Percentiles rank a stretch among this genome's conserved stretches.
Conservation (phyloP, 2,888 invertebrate genomes). For the Anaspis maculata region DNA sequence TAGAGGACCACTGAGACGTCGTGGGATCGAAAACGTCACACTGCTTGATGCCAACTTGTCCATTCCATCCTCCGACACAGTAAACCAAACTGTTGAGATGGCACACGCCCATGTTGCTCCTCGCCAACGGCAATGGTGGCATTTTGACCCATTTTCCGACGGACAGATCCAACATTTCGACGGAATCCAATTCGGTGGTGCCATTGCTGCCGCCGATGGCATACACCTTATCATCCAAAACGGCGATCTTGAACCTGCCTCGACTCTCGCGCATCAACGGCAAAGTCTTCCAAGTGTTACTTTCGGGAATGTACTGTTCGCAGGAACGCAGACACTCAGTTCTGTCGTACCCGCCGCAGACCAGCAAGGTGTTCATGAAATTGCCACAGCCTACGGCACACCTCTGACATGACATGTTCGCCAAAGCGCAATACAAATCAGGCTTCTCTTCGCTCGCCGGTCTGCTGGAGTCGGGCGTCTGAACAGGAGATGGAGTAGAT, state of each 20-base stretch:
- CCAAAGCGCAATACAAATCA: slow-evolving; percentile 49
- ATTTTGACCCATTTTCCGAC: slow-evolving; percentile 40
- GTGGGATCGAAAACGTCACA: slow-evolving; percentile 65
- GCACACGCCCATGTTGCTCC: slow-evolving; percentile 64
- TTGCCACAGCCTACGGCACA: slow-evolving; percentile 71
- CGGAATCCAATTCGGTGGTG: slow-evolving; percentile 66
- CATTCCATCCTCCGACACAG: slow-evolving; percentile 75
- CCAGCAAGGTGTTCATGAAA: slow-evolving; percentile 61
- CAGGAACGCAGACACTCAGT: slow-evolving; percentile 71
- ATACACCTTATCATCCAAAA: slow-evolving; percentile 59
- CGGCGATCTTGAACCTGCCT: slow-evolving; percentile 71
- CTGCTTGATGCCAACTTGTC: slow-evolving; percentile 58
- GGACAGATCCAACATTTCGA: slow-evolving; percentile 53
- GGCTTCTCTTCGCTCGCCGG: slow-evolving; percentile 45
- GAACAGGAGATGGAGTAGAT: slow-evolving; percentile 40
- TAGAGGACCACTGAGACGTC: slow-evolving; percentile 55
- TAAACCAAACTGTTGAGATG: slow-evolving; percentile 57
- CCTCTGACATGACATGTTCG: slow-evolving; percentile 58
- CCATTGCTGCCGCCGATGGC: slow-evolving; percentile 81
- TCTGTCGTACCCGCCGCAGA: slow-evolving; percentile 79
- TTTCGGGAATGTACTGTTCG: slow-evolving; percentile 63
- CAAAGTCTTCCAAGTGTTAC: slow-evolving; percentile 60
- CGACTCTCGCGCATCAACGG: slow-evolving; percentile 66
- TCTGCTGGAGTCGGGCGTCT: slow-evolving; percentile 37
- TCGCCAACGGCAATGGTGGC: slow-evolving; percentile 52